Evolutionary conservation across 2,113 vertebrate genomes (phyloP).

Genomic region (Ia io): DNA sequence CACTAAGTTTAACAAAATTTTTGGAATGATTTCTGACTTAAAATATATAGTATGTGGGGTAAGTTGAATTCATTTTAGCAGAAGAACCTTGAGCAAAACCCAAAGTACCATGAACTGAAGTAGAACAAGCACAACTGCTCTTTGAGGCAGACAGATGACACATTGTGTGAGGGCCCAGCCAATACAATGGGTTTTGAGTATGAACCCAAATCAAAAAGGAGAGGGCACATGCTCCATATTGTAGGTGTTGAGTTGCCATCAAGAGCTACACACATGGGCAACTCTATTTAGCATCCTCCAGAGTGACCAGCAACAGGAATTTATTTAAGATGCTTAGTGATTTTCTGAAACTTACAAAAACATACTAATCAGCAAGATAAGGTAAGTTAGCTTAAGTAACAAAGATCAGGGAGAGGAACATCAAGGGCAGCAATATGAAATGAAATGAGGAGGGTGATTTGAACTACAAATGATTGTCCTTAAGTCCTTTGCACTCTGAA

Average conservation of each 20-base stretch:
- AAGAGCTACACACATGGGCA: neutral
- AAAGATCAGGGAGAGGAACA: neutral
- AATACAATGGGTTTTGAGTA: neutral
- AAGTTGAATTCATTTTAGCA: slow-evolving; percentile 12
- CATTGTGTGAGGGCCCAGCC: neutral
- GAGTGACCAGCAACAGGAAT: neutral
- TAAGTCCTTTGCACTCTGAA: neutral
- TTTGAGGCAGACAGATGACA: neutral
- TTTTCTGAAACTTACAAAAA: slow-evolving; percentile 18
- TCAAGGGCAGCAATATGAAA: neutral
- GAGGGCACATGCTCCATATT: neutral
- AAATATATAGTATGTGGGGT: neutral
- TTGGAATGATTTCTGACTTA: slow-evolving; percentile 1
- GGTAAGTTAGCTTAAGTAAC: neutral
- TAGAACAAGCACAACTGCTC: neutral
- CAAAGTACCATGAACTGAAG: neutral
- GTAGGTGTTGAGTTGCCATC: neutral
- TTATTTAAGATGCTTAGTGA: neutral
- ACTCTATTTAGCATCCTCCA: neutral
- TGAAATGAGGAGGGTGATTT: neutral
- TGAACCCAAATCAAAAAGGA: neutral
- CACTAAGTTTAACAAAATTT: neutral
- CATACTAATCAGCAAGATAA: neutral
- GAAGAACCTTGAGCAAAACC: neutral
- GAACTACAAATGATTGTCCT: neutral